phyloP scores from a whole-genome alignment of 1,140 invertebrate genomes.

The Dendroctonus valens region DNA sequence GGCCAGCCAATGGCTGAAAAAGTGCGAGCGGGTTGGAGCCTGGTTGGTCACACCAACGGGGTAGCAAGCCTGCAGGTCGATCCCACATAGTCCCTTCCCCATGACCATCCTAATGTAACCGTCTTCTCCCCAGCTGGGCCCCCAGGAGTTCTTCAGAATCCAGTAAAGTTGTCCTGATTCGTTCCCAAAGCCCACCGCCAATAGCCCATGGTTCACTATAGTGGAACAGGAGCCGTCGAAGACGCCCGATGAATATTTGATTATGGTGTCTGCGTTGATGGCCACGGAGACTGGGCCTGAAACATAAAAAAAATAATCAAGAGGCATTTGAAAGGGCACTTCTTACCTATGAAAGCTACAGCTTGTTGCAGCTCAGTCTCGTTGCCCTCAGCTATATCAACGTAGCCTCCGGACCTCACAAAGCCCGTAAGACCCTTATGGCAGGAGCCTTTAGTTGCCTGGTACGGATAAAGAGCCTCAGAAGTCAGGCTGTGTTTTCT shows the following conservation, averaged over 20 bases:
- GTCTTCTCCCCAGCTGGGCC: conserved; percentile 74
- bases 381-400: no score
- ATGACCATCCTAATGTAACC: conserved; percentile 91
- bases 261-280: conserved; percentile 74
- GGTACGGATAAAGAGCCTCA: no score
- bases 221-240: conserved; percentile 21
- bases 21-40: no score
- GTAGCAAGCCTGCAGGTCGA: not conserved
- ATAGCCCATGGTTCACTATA: conserved; percentile 30
- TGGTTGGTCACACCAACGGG: no score
- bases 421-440: no score
- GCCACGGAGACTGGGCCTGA: conserved; percentile 75
- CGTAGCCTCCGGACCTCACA: no score
- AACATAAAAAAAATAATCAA: no score
- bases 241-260: conserved; percentile 30
- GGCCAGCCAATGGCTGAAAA: no score
- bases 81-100: conserved; percentile 38
- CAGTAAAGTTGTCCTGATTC: conserved; percentile 66
- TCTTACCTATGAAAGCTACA: no score
- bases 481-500: not conserved
- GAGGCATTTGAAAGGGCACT: no score
- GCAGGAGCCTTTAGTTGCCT: no score
- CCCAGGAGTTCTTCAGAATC: conserved; percentile 85
- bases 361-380: no score
- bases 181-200: conserved; percentile 46